Evolutionary conservation across 2,888 invertebrate genomes (phyloP), one percentile per base, ranked within the genome.

Genomic region (Zelleria hepariella): DNA sequence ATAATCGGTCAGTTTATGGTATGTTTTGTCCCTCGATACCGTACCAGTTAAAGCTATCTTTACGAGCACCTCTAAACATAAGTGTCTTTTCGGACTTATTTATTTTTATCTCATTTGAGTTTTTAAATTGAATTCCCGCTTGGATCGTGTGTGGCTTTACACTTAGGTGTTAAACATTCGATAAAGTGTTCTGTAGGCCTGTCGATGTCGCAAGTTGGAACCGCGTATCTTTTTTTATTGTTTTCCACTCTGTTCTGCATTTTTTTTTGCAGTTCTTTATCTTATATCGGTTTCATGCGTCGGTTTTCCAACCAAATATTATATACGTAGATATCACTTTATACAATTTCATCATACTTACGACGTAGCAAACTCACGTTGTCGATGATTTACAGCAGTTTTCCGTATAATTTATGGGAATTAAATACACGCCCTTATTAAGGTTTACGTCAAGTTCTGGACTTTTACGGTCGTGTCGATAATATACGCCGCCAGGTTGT

Each of bases 21-120:
- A 83, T 85, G 87, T 86, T 82, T 85, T 85, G 85, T 85, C 78
- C 80, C 73, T 77, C 80, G 82, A 81, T 82, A 83, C 82, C 72
- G 77, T 80, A 78, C 81, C 86, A 85, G 86, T 88, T 86, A 86
- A 86, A 86, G 86, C 86, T 86, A 87, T 88, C 87, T 88, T 87
- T 88, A 88, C 80, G 86, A 81, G 71, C 80, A 78, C 70, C 86
- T 85, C 86, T 86, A 86, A 86, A 86, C 88, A 86, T 87, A 86
- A 86, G 87, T 86, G 88, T 88, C 86, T 86, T 78, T 80, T 78
- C 74, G 73, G 82, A 82, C 84, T 86, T 87, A 86, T 87, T 87
- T 88, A 86, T 88, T 86, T 85, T 87, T 85, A 84, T 86, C 85
- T 85, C 86, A 86, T 86, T 86, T 80, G 80, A 80, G 78, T 83